Percentiles rank a stretch among this genome's conserved stretches.
Conservation (phyloP, 2,797 vertebrate species). For the Propithecus deckenii region DNA sequence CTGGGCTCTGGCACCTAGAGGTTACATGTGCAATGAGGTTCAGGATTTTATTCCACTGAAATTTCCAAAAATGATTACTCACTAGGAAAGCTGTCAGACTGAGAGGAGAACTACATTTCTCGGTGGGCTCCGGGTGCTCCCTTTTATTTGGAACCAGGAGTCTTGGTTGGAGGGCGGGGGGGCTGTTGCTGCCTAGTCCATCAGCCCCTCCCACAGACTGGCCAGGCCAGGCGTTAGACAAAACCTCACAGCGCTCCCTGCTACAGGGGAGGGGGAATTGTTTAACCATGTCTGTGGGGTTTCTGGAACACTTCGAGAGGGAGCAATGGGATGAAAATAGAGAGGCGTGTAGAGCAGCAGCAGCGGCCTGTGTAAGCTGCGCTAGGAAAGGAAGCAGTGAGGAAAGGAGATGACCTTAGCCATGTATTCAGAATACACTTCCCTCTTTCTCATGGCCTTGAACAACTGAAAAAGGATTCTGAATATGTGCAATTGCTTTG, state of each 20-base stretch:
- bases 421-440: background rate
- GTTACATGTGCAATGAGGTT: background rate
- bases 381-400: background rate
- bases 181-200: background rate
- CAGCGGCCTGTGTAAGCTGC: background rate
- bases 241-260: rapidly evolving
- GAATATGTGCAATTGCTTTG: background rate
- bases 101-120: background rate
- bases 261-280: background rate
- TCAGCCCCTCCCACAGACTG: background rate
- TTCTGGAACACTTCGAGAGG: background rate
- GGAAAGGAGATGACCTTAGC: background rate
- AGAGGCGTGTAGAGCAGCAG: background rate
- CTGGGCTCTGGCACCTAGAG: background rate
- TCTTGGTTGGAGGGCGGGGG: background rate
- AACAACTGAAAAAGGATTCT: background rate
- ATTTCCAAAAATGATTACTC: background rate
- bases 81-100: background rate
- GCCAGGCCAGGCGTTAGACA: rapidly evolving
- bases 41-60: background rate
- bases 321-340: background rate
- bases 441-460: background rate
- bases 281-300: background rate
- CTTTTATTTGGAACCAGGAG: background rate
- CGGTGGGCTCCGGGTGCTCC: background rate